Evolutionary conservation across 2,113 vertebrate species (phyloP).

Genomic region (Lota lota): DNA sequence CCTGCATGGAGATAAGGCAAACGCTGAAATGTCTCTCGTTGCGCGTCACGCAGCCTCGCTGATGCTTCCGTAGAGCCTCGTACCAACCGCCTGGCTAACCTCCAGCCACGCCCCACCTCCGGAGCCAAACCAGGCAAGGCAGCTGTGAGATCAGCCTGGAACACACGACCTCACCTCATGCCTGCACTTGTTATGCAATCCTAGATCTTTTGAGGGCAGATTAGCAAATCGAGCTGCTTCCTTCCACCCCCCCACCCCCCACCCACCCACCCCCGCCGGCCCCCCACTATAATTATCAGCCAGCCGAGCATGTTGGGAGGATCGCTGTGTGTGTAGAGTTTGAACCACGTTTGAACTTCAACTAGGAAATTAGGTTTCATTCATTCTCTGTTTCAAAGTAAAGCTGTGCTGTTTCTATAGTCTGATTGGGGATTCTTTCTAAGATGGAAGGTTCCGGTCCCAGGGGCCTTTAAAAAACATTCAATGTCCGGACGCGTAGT

Average conservation of each 20-base stretch:
- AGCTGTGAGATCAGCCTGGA: slow-evolving; percentile 31
- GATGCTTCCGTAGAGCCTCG: slow-evolving; percentile 10
- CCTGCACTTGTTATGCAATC: slow-evolving; percentile 34
- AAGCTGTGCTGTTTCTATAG: no score
- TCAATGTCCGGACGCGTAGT: no score
- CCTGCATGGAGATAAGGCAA: slow-evolving; percentile 71
- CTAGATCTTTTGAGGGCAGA: slow-evolving; percentile 17
- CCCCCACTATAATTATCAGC: slow-evolving; percentile 11
- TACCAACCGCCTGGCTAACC: not conserved
- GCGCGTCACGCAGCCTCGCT: slow-evolving; percentile 9
- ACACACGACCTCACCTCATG: slow-evolving; percentile 19
- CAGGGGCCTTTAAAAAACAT: no score
- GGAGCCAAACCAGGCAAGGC: not conserved
- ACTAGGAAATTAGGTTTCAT: no score
- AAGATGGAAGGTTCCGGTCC: no score
- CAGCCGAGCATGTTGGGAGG: no score
- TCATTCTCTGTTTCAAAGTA: no score
- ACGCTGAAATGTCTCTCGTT: not conserved
- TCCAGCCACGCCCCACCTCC: slow-evolving; percentile 7
- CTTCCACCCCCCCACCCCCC: no score
- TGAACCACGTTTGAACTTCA: no score
- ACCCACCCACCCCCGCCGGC: no score
- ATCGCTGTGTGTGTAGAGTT: no score
- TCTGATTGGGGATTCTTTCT: no score
- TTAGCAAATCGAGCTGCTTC: slow-evolving; percentile 18